Base-by-base conservation (phyloP, 2,797 vertebrate genomes). In the Morus bassanus region DNA sequence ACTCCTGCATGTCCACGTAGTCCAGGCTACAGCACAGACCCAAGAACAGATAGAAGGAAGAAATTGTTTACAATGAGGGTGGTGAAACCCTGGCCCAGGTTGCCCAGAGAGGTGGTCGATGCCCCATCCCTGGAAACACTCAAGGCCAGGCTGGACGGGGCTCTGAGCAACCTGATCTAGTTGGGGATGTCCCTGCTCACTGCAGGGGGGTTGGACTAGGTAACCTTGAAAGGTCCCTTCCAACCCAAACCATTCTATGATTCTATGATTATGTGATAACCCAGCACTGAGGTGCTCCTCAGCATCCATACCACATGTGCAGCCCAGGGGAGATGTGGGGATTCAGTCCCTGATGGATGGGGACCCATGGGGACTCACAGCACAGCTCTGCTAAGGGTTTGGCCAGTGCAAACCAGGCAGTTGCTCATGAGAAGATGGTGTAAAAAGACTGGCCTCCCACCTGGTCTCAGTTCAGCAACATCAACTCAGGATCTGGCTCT, bases 1-100 rank as follows among this genome's bases (percentile, higher is more conserved):
- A 2, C 6, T 80, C 45, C 60, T 48, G 24, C 31, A 50, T 0
- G 1, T 30, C 22, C 60, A 37, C 0, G 0, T 1, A 41, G 28
- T 7, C 50, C 50, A 46, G 24, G 27, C 3, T n/a, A 35, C 13
- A 51, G 48, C 73, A 75, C 2, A 53, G 35, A 60, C 13, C 3
- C 13, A 83, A 33, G 10, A 45, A 37, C 0, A 23, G 31, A 23
- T 4, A 9, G 1, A 54, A 41, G 9, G 30, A 85, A 69, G 4
- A 50, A 31, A 17, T 21, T 3, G 0, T 59, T 76, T 41, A 5
- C 0, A 0, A 1, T n/a, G 56, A 77, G 10, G 3, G 2, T 53
- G 33, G 18, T 8, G 15, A 85, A 2, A 3, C 2, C 1, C 63
- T 39, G 41, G 7, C 4, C 5, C 16, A 64, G 22, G 30, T 0